Conservation (phyloP, 1,140 invertebrate species). For the Drosophila ercepeae region DNA sequence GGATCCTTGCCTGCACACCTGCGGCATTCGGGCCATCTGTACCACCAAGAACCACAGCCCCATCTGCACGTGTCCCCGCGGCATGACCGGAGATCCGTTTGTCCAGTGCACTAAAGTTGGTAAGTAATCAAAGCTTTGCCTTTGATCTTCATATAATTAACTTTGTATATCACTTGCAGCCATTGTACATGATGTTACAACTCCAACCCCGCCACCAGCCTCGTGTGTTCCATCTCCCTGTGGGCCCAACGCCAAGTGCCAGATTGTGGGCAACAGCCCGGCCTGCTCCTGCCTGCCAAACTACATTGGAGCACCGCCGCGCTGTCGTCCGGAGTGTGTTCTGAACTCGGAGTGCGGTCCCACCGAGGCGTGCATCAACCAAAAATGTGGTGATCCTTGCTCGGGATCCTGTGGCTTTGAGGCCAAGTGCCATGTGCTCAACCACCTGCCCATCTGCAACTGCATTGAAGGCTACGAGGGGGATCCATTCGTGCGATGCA, state of each 20-base stretch:
- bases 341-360: constrained; percentile 90
- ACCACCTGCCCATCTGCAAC: constrained; percentile 89
- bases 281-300: constrained; percentile 91
- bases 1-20: constrained; percentile 89
- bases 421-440: constrained; percentile 88
- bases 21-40: constrained; percentile 87
- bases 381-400: constrained; percentile 91
- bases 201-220: constrained; percentile 85
- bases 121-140: constrained; percentile 81
- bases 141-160: neutral
- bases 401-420: constrained; percentile 89
- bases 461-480: constrained; percentile 88
- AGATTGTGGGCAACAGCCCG: constrained; percentile 88
- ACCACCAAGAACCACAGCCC: constrained; percentile 87
- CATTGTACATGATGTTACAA: constrained; percentile 65
- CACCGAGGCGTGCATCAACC: constrained; percentile 88
- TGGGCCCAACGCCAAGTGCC: constrained; percentile 92
- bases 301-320: constrained; percentile 90
- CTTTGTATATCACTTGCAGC: constrained; percentile 21
- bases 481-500: constrained; percentile 89
- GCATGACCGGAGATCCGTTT: constrained; percentile 89
- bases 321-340: constrained; percentile 91
- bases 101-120: constrained; percentile 84
- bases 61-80: constrained; percentile 86
- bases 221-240: constrained; percentile 92